A percentile compares a stretch with the other conserved stretches of the same genome.
Evolutionary conservation across 1,140 invertebrate genomes (phyloP).

Genomic region (Euglossa dilemma): DNA sequence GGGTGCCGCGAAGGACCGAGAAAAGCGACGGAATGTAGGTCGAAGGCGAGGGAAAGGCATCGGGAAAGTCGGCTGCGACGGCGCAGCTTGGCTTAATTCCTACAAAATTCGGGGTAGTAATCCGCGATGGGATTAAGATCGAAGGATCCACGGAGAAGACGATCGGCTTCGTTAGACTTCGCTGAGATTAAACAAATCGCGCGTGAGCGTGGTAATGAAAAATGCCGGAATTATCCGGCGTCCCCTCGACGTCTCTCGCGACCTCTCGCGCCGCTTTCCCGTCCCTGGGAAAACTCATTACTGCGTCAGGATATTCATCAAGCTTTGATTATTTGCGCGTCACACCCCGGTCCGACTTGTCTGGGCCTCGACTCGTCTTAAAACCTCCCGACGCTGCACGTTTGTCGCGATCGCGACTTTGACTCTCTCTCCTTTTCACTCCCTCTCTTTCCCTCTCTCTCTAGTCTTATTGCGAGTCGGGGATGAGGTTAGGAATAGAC

Average conservation of each 20-base stretch:
- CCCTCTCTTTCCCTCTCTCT: no score
- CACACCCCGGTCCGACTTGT: neutral
- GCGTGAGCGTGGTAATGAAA: constrained; percentile 56
- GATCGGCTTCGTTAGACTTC: constrained; percentile 59
- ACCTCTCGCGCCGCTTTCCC: neutral
- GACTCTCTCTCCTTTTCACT: no score
- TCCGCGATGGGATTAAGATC: constrained; percentile 54
- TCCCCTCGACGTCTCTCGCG: neutral
- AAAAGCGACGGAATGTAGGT: constrained; percentile 44
- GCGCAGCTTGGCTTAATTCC: constrained; percentile 33
- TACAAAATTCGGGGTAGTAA: constrained; percentile 18
- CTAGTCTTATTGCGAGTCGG: neutral
- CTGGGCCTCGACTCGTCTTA: neutral
- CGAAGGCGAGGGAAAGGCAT: constrained; percentile 36
- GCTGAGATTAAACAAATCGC: constrained; percentile 57
- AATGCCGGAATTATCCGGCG: constrained; percentile 45
- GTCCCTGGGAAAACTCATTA: neutral
- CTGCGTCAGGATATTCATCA: neutral
- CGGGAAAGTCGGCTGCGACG: constrained; percentile 24
- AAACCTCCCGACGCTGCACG: neutral
- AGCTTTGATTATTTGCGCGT: constrained; percentile 22
- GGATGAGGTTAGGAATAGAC: neutral
- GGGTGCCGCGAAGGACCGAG: neutral
- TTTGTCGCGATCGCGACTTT: neutral
- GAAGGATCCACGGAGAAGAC: constrained; percentile 24